These are phyloP conservation scores for Ptychoptera contaminata DNA, from an alignment of 2,888 invertebrate genomes.

Conservation along the genomic window DNA sequence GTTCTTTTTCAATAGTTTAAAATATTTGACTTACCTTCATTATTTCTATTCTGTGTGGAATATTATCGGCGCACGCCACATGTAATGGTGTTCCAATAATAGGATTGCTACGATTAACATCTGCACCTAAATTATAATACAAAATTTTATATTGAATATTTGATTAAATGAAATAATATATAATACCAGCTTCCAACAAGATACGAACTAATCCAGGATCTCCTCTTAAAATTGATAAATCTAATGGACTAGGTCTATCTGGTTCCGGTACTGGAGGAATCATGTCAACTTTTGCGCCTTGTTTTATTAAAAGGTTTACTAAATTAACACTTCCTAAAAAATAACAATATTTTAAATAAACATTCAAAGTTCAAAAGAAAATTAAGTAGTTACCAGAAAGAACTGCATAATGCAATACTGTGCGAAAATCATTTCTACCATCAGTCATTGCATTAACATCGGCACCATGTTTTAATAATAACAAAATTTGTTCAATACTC, in stretches of 20 bases:
- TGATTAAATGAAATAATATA: neutral
- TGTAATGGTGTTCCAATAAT: conserved; percentile 70
- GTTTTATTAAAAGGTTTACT: conserved; percentile 65
- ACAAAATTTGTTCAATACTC: conserved; percentile 59
- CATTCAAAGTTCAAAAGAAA: neutral
- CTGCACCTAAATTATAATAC: conserved; percentile 40
- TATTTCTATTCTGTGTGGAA: conserved; percentile 49
- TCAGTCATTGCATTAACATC: conserved; percentile 76
- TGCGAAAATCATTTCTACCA: conserved; percentile 71
- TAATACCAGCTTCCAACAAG: conserved; percentile 49
- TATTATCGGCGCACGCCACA: conserved; percentile 67
- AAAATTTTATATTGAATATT: neutral
- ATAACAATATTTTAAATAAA: neutral
- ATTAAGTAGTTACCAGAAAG: conserved; percentile 46
- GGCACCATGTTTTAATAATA: conserved; percentile 66
- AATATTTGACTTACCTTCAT: conserved; percentile 27
- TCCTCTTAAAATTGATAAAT: conserved; percentile 71
- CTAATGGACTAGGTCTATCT: conserved; percentile 63
- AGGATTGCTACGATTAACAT: conserved; percentile 64
- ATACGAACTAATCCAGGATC: conserved; percentile 55
- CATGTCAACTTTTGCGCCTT: conserved; percentile 58
- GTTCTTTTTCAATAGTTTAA: neutral
- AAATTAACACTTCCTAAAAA: conserved; percentile 43
- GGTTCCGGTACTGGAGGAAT: conserved; percentile 39
- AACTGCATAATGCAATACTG: conserved; percentile 79